Evolutionary conservation across 2,888 invertebrate species (phyloP), one percentile per base, ranked within the genome.

Genomic region (Phrixothrix hirtus): DNA sequence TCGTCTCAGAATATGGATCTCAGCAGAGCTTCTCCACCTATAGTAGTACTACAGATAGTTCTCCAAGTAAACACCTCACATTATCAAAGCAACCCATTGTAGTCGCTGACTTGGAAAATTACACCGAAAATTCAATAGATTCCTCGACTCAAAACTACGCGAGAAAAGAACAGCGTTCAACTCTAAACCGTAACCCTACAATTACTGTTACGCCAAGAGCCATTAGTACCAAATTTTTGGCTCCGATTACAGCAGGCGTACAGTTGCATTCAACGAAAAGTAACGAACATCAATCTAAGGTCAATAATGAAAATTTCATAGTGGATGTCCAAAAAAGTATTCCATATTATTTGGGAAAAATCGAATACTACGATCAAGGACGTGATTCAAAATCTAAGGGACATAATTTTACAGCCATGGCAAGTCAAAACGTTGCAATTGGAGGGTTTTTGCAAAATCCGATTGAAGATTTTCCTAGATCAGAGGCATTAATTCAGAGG

Each of bases 291-390:
- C 69, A 12, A 73, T 78, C 1, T 77, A 78, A 38, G 10, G 13
- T 10, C 10, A 25, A 32, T 1, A 17, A 48, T 55, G 21, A 43
- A 11, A 48, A 41, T 29, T 77, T 76, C 0, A 71, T 78, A 25
- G 84, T 87, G 1, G 85, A 87, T 74, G 73, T 87, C 2, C 85
- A 86, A 63, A 78, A 85, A 69, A 86, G 86, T 0, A 74, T 86
- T 11, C 83, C 83, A 0, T 71, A 80, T 48, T 81, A 80, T 60
- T 63, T 75, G 21, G 75, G 75, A 1, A 75, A 75, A 63, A 71
- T 79, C 10, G 77, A 77, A 59, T 77, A 76, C 21, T 45, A 45
- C 21, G 11, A 42, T 6, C 10, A 17, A 41, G 15, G 12, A 5
- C 17, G 13, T 5, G 35, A 34, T 4, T 5, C 12, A 5, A n/a